phyloP scores from a whole-genome alignment of 1,140 invertebrate genomes.

The Bombus waltoni region DNA sequence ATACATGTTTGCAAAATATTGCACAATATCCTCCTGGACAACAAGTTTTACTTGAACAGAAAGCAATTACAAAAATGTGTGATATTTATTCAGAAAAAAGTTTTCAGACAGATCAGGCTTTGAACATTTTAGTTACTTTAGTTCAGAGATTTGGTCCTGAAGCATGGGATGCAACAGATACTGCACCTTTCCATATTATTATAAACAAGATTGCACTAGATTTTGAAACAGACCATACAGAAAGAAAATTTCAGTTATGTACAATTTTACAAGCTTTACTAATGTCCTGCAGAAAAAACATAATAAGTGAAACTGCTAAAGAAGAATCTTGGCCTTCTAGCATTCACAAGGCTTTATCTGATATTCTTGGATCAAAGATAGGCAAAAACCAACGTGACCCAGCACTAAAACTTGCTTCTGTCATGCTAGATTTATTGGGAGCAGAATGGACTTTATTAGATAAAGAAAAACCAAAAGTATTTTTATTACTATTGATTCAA shows the following conservation, averaged over 20 bases:
- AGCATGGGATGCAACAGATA: constrained; percentile 88
- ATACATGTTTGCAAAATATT: constrained; percentile 91
- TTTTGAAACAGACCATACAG: constrained; percentile 93
- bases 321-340: constrained; percentile 91
- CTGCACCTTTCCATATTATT: constrained; percentile 90
- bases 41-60: constrained; percentile 88
- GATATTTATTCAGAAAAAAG: constrained; percentile 93
- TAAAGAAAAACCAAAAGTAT: constrained; percentile 90
- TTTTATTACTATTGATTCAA: constrained; percentile 93
- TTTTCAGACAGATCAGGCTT: constrained; percentile 93
- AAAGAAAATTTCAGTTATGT: constrained; percentile 94
- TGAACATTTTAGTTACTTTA: constrained; percentile 89
- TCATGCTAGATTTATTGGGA: constrained; percentile 91
- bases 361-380: constrained; percentile 94
- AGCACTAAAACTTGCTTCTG: constrained; percentile 91
- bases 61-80: constrained; percentile 90
- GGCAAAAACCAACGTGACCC: constrained; percentile 93
- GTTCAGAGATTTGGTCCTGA: constrained; percentile 87
- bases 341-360: constrained; percentile 89
- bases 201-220: constrained; percentile 92
- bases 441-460: constrained; percentile 91
- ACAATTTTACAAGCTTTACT: constrained; percentile 89
- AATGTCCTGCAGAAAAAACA: constrained; percentile 87
- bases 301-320: constrained; percentile 84
- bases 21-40: constrained; percentile 89